Evolutionary conservation across 1,140 invertebrate species (phyloP), one percentile per base, ranked within the genome.

Genomic region (Drosophila oshimai): DNA sequence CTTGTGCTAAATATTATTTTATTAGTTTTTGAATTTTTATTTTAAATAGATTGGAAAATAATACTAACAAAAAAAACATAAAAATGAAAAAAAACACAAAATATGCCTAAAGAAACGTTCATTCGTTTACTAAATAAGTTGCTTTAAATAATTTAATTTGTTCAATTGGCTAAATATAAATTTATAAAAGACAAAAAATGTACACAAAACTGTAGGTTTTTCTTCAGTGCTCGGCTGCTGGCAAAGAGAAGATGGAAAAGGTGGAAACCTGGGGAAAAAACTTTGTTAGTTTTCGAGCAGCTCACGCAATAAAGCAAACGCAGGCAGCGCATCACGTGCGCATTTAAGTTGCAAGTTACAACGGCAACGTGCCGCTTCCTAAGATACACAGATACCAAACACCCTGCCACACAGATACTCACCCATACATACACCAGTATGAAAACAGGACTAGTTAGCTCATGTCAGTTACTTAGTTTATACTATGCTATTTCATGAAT

Each of bases 291-390:
- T 84, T 84, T 80, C 55, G 39, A 64, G 54, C 61, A 67, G 75
- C 74, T 74, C 80, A 75, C 65, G 80, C 80, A 75, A 86, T 86
- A 84, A 86, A 86, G 71, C 80, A 86, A 71, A 58, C 75, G 55
- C 46, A 67, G 60, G 60, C 80, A 72, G 70, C 67, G 80, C 67
- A 74, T 86, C 80, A 84, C 80, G 80, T 84, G 80, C 80, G 80
- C 71, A 80, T 84, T 84, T 84, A 84, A 84, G 80, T 84, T 84
- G 80, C 80, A 80, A 86, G 80, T 84, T 84, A 84, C 80, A 84
- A 61, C 57, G 67, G 55, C 71, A 86, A 86, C 80, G 80, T 84
- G 80, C 60, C 49, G 46, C 55, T 42, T 49, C 50, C 47, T 65
- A 39, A 58, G 17, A 67, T 33, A 78, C 46, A 58, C 12, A 42